Conservation (phyloP, 2,888 invertebrate species). For the Syrphus vitripennis region DNA sequence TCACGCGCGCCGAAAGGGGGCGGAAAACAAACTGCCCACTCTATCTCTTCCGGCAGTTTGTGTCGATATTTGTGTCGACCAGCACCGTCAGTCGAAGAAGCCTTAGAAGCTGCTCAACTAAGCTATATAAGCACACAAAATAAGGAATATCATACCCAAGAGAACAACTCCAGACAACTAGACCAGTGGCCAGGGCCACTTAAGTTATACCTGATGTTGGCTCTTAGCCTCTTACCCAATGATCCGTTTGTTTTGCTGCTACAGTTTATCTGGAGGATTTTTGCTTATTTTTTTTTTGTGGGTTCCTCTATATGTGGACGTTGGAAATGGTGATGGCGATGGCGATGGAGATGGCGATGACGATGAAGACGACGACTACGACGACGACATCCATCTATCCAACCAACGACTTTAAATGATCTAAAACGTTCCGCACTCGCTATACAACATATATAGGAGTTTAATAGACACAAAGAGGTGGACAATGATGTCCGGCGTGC, state of each 20-base stretch:
- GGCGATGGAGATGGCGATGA: not conserved
- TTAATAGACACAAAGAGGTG: constrained; percentile 42
- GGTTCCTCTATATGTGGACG: constrained; percentile 1
- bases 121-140: constrained; percentile 12
- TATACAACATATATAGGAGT: constrained; percentile 14
- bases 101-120: constrained; percentile 20
- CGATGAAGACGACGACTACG: not conserved
- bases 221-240: constrained; percentile 29
- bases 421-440: constrained; percentile 50
- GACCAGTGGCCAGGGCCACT: constrained; percentile 64
- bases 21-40: constrained; percentile 67
- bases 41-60: constrained; percentile 68
- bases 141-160: constrained; percentile 19
- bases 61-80: constrained; percentile 65
- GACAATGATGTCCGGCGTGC: constrained; percentile 6
- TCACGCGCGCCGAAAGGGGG: constrained; percentile 33
- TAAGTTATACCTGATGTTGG: constrained; percentile 66
- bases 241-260: constrained; percentile 59
- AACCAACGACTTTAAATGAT: constrained; percentile 58
- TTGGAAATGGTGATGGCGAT: not conserved
- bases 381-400: constrained; percentile 44
- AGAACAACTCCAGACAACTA: constrained; percentile 53
- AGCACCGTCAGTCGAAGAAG: constrained; percentile 32
- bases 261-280: constrained; percentile 44
- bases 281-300: constrained; percentile 26